Evolutionary conservation across 2,797 vertebrate species (phyloP), one percentile per base, ranked within the genome.

Genomic region (Saxicola maurus): DNA sequence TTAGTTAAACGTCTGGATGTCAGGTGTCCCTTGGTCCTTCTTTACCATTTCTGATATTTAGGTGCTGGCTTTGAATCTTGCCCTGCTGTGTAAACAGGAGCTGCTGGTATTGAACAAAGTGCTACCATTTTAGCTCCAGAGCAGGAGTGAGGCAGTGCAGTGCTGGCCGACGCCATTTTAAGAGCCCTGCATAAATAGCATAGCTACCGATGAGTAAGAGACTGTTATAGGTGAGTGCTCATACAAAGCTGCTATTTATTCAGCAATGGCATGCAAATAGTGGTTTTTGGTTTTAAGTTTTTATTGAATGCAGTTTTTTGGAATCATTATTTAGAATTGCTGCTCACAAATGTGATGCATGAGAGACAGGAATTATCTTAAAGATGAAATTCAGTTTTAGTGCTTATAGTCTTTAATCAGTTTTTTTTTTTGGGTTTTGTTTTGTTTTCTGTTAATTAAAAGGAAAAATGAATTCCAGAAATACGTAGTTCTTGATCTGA

Each of bases 141-240:
- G 82, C 96, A 97, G 97, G 96, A 97, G 93, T 96, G 97, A 97
- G 97, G 97, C 97, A 98, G 96, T 96, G 95, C 95, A 95, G 94
- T 96, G 95, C 96, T 98, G 96, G 95, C 97, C 97, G 97, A 97
- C 97, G 97, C 98, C 97, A 98, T 98, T 97, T 98, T 98, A 97
- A 96, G 98, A 98, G 96, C 96, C 96, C 97, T 98, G 97, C 98
- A 97, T 97, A 97, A 98, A 97, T 97, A 97, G 96, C 97, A 97
- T 97, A 98, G 97, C 97, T 97, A 96, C 96, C 96, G 97, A 97
- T 98, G 97, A 96, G 96, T 97, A 97, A 97, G 97, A 96, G 96
- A 97, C 97, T 96, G 97, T 97, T 97, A 97, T 98, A 98, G 97
- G 97, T 98, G 97, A 98, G 97, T 98, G 96, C 96, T 97, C 96